These are phyloP conservation scores for Drosophila novamexicana DNA, from an alignment of 1,140 invertebrate species.

Conservation along the genomic window DNA sequence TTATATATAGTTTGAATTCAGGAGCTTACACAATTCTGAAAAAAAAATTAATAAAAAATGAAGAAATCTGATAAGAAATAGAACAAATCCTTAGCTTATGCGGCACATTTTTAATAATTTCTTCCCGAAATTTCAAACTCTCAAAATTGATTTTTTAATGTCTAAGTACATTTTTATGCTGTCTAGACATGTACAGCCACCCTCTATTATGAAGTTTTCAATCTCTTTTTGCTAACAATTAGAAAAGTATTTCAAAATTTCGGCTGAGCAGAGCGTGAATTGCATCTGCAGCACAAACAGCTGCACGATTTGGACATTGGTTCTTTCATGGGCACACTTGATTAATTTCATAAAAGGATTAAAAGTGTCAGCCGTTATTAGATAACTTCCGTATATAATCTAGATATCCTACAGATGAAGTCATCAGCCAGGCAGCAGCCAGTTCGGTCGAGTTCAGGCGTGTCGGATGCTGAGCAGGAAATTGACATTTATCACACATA, in stretches of 20 bases:
- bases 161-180: too few relatives aligned
- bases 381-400: slow-evolving; percentile 73
- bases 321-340: slow-evolving; percentile 74
- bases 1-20: too few relatives aligned
- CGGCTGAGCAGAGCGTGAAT: slow-evolving; percentile 1
- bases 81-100: too few relatives aligned
- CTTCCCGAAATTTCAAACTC: too few relatives aligned
- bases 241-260: neutral
- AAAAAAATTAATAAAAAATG: too few relatives aligned
- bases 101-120: too few relatives aligned
- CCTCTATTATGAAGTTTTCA: neutral
- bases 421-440: slow-evolving; percentile 21
- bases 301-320: slow-evolving; percentile 48
- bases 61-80: too few relatives aligned
- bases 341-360: slow-evolving; percentile 82
- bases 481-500: slow-evolving; percentile 81
- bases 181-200: neutral
- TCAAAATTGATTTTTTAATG: too few relatives aligned
- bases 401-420: slow-evolving; percentile 59
- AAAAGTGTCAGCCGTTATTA: slow-evolving; percentile 66
- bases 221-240: neutral
- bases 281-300: slow-evolving; percentile 46
- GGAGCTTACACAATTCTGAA: too few relatives aligned
- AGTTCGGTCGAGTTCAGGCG: slow-evolving; percentile 45
- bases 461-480: slow-evolving; percentile 83